Evolutionary conservation across 1,140 invertebrate genomes (phyloP), one percentile per base, ranked within the genome.

Genomic region (Papilio aristodemus): DNA sequence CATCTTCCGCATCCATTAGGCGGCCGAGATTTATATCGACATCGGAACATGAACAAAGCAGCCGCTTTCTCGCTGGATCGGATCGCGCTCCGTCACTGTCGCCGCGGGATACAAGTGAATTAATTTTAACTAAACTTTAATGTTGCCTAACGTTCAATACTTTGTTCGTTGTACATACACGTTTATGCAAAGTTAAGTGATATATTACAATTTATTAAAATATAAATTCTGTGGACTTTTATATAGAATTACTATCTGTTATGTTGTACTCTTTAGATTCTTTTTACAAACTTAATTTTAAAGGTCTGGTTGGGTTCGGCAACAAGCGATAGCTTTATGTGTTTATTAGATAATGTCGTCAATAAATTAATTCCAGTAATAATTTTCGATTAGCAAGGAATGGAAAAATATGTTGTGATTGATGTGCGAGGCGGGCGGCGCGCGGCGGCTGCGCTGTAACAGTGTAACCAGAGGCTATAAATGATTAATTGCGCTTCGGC

Each of bases 401-500:
- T 9, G 46, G 46, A 62, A 62, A 62, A 62, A 38, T 62, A 14
- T 38, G 59, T 36, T 38, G 17, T 62, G 59, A 62, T 62, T 62
- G 32, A 62, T 62, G 14, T 37, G 11, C n/a, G 32, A 17, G n/a
- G n/a, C n/a, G 6, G 3, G 6, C 7, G 43, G 6, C 13, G 13
- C 3, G 38, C 9, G 57, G 19, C 19, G 13, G 58, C 58, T 59
- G 58, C 36, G 32, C 57, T 36, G 57, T 32, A 36, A 36, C 32
- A 22, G 57, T 62, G 59, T 62, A 62, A 62, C 36, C 59, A 62
- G n/a, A 62, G 59, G n/a, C 59, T 62, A 62, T 62, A 62, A 62
- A 62, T 62, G 59, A 62, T 62, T 62, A 62, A 62, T 62, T 38
- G 14, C 59, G 5, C 27, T 7, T 25, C n/a, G n/a, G 10, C 25